A percentile compares a stretch with the other conserved stretches of the same genome.
Evolutionary conservation across 1,140 invertebrate species (phyloP).

Genomic region (Drosophila pachea): DNA sequence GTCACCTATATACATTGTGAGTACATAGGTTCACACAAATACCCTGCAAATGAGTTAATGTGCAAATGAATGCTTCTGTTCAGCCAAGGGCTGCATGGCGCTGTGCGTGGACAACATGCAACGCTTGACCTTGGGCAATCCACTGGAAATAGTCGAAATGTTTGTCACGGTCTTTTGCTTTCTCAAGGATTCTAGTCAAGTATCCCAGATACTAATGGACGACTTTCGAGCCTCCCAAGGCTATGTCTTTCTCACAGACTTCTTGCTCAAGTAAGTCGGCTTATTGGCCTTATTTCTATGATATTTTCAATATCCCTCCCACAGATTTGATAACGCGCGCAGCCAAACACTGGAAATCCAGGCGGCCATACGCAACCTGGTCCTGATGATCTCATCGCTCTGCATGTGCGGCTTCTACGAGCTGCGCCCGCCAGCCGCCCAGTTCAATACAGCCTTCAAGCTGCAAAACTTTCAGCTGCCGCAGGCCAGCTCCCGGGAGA

Average conservation of each 20-base stretch:
- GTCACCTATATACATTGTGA: constrained; percentile 98
- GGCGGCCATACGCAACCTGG: constrained; percentile 94
- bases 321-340: constrained; percentile 87
- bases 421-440: constrained; percentile 90
- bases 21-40: constrained; percentile 68
- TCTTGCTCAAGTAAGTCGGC: constrained; percentile 92
- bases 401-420: constrained; percentile 96
- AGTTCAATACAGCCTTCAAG: constrained; percentile 93
- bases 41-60: not conserved
- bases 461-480: constrained; percentile 95
- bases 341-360: constrained; percentile 87
- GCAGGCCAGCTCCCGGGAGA: constrained; percentile 92
- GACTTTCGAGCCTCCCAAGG: constrained; percentile 97
- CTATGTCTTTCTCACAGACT: constrained; percentile 96
- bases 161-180: constrained; percentile 99
- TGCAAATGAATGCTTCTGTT: constrained; percentile 42
- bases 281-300: not conserved
- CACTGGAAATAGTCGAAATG: constrained; percentile 98
- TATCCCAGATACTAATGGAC: constrained; percentile 95
- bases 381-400: constrained; percentile 94
- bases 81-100: constrained; percentile 96
- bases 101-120: constrained; percentile 98
- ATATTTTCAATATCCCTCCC: constrained; percentile 10
- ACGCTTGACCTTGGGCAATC: constrained; percentile 92
- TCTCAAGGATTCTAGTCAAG: constrained; percentile 98